Base-by-base conservation (phyloP, 2,113 vertebrate species). In the Cinclus mexicanus region DNA sequence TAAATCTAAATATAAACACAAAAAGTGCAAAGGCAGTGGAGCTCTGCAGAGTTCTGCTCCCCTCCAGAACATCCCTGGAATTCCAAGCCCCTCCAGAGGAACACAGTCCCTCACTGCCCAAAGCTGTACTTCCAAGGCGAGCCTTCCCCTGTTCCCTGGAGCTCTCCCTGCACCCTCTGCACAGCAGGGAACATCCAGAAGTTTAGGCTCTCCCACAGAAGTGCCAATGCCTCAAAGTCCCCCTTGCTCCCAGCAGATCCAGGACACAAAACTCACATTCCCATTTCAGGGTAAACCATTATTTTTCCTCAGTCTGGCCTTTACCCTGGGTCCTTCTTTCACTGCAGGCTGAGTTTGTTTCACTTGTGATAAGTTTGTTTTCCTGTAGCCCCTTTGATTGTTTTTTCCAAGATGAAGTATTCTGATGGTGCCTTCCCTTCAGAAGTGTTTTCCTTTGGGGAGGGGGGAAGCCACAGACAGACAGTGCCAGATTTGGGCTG, bases 291-390 rank as follows among this genome's bases (percentile, higher is more conserved):
- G 22, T 24, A 81, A 93, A 89, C 12, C 20, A 33, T 22, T 37
- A 35, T 31, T 55, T 69, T 28, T 31, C 24, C 33, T 39, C 81
- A 85, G 78, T 69, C 87, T 89, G 84, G 61, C 93, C 94, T 95
- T 90, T 94, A 42, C 84, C 70, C 91, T 47, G n/a, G 16, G 84
- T n/a, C 55, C 67, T 93, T 74, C 42, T 79, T 77, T 53, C 41
- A 69, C 35, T 86, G 78, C 87, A 80, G 81, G 55, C 90, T 56
- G 88, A 87, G 95, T 97, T 97, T 97, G 90, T 95, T 97, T 97
- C 94, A 88, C 47, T 97, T 95, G 75, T 47, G 88, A 70, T 95
- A 96, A 94, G 90, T 77, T 85, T 96, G 96, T 96, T 97, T 94
- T 95, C 46, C 91, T 87, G 74, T 22, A 69, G 37, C 42, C 68